Conservation (phyloP, 1,140 invertebrate species). For the Gryllus bimaculatus region DNA sequence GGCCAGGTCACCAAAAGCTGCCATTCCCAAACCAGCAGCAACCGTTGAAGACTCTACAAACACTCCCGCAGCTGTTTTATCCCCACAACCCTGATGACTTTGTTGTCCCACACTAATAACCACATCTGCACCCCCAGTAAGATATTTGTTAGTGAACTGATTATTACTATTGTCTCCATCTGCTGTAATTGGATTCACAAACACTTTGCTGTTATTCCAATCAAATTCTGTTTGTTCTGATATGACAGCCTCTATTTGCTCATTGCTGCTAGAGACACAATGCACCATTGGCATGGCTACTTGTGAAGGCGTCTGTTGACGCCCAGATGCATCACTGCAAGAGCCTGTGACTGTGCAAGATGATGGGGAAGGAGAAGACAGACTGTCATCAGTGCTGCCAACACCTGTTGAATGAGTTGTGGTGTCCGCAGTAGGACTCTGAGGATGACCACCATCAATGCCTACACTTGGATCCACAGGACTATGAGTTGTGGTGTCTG, state of each 20-base stretch:
- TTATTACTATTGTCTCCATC: background rate
- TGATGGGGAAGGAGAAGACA: conserved; percentile 25
- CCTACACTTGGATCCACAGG: conserved; percentile 41
- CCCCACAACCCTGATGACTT: background rate
- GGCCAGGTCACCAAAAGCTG: conserved; percentile 19
- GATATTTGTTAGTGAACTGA: background rate
- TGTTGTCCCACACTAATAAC: background rate
- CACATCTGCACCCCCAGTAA: background rate
- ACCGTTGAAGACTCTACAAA: conserved; percentile 11
- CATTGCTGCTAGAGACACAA: conserved; percentile 71
- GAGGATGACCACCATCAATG: conserved; percentile 21
- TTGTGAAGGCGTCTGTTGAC: background rate
- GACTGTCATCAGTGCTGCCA: conserved; percentile 23
- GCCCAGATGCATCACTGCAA: background rate
- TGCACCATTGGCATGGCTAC: conserved; percentile 56
- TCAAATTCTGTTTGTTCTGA: conserved; percentile 10
- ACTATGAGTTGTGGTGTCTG: conserved; percentile 72
- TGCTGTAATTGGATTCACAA: conserved; percentile 7
- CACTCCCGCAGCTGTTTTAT: background rate
- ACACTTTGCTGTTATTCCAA: conserved; percentile 10
- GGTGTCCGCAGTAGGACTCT: conserved; percentile 38
- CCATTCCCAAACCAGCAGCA: background rate
- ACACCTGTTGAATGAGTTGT: conserved; percentile 35
- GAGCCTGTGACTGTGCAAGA: conserved; percentile 19
- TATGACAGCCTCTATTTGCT: conserved; percentile 7